Base-by-base conservation (phyloP, 53 echinoderm and acorn worm species). In the Echinarachnius parma region DNA sequence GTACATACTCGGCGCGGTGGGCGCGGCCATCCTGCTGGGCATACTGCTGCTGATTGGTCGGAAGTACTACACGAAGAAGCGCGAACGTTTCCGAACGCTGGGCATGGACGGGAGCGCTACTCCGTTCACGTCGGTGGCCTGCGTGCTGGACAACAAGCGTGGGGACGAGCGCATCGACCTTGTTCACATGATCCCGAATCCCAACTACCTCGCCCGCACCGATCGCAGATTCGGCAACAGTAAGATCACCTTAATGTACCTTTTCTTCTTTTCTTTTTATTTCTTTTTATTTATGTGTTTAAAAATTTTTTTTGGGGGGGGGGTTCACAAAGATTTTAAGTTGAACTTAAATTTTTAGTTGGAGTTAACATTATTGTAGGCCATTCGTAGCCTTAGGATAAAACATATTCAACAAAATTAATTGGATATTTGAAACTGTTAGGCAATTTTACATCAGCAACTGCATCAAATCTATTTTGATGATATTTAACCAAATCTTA, bases 111-210 rank as follows among this genome's bases (percentile, higher is more conserved):
- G 85, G 23, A 81, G 77, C 33, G 78, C 77, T 9, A 80, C 81
- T 2, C 88, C 85, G 21, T 88, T 92, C 52, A 88, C 77, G 20
- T 78, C 88, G 9, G 82, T 92, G 49, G 78, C 77, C 22, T 86
- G 83, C 61, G 81, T 91, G 46, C 78, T 78, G 78, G 87, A 86
- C 59, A 64, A 65, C 5, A 83, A 84, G 48, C 57, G 70, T 13
- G 81, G 68, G 18, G 78, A 80, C 42, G 78, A 76, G 29, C 76
- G 77, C 46, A 81, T 68, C 7, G 81, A 80, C 36, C 61, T 83
- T 67, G 68, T 83, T 10, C 83, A 78, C 55, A 91, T 91, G 91
- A 86, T 91, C 30, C 83, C 86, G 5, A 91, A 91, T 47, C 91
- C 91, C 0, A 86, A 86, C 77, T 91, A 91, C 74, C 63, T 86